Evolutionary conservation across 2,113 vertebrate genomes (phyloP).

Genomic region (Emberiza fucata): DNA sequence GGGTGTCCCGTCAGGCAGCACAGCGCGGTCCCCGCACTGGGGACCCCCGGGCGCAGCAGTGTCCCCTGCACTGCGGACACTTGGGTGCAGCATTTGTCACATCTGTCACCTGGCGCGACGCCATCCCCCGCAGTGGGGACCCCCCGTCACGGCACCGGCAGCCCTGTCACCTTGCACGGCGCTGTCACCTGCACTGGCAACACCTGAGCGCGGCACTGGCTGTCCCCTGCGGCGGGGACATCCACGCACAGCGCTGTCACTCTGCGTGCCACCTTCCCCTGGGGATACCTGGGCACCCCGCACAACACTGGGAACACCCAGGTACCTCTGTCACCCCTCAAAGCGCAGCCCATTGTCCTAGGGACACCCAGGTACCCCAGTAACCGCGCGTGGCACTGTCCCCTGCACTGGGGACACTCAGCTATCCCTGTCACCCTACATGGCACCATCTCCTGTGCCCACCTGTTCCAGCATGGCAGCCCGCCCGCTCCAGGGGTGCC

Average conservation of each 20-base stretch:
- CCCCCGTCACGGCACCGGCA: background rate
- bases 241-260: background rate
- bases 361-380: background rate
- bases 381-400: background rate
- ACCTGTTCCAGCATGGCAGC: background rate
- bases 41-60: background rate
- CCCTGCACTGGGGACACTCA: background rate
- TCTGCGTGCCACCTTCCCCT: background rate
- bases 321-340: background rate
- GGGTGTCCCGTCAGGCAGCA: background rate
- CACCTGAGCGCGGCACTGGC: background rate
- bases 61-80: background rate
- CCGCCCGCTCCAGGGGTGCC: background rate
- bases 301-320: background rate
- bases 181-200: background rate
- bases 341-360: background rate
- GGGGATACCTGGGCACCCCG: background rate
- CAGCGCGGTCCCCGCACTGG: rapidly evolving
- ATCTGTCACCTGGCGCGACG: background rate
- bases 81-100: background rate
- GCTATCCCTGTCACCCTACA: background rate
- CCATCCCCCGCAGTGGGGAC: background rate
- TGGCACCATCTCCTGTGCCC: background rate
- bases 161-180: background rate
- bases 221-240: background rate